These are phyloP conservation scores for Philereme transversata DNA, from an alignment of 2,888 invertebrate species.

Conservation along the genomic window DNA sequence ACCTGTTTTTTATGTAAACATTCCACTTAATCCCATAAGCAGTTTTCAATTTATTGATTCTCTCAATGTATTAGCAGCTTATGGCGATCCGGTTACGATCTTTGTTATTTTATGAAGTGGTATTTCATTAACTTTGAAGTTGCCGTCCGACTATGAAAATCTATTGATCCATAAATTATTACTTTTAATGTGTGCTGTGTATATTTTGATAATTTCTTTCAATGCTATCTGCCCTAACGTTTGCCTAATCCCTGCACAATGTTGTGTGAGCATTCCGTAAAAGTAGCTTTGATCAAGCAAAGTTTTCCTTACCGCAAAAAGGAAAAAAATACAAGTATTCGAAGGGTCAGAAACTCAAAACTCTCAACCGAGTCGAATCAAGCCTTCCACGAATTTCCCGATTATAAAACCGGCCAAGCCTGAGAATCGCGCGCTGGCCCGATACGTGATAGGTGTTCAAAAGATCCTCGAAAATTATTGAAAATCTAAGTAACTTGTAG, in stretches of 20 bases:
- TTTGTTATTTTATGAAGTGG: background rate
- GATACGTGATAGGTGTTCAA: conserved; percentile 60
- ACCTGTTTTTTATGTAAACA: background rate
- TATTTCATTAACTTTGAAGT: background rate
- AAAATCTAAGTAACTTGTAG: background rate
- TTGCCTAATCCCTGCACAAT: background rate
- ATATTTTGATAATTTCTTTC: too few species aligned
- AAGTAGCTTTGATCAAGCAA: conserved; percentile 5
- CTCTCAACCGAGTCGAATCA: conserved; percentile 39
- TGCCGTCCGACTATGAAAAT: too few species aligned
- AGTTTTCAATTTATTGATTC: conserved; percentile 3
- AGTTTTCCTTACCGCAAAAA: conserved; percentile 23
- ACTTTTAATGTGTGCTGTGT: too few species aligned
- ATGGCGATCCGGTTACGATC: background rate
- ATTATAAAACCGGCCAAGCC: conserved; percentile 65
- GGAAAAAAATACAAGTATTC: conserved; percentile 28
- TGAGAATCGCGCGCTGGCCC: conserved; percentile 52
- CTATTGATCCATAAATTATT: too few species aligned
- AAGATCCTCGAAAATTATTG: conserved; percentile 48
- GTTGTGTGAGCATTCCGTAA: conserved; percentile 4
- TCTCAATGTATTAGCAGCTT: background rate
- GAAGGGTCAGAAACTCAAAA: conserved; percentile 31
- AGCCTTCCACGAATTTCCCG: conserved; percentile 74
- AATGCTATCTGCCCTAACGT: background rate
- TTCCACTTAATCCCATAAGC: background rate